These are phyloP conservation scores for Rhinella marina DNA, from an alignment of 2,797 vertebrate species.

Conservation along the genomic window DNA sequence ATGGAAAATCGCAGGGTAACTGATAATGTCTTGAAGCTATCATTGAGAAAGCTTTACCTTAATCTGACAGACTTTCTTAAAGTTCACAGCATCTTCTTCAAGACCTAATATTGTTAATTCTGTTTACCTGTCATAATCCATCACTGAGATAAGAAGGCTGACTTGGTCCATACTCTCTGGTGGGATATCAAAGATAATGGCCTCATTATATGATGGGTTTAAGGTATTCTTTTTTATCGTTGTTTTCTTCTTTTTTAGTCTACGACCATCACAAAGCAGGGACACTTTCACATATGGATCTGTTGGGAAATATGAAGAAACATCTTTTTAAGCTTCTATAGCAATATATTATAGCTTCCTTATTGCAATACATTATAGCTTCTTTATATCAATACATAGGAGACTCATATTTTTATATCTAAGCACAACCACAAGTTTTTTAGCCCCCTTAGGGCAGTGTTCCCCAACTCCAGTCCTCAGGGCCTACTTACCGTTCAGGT, in stretches of 20 bases:
- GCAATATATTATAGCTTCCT: too few species aligned
- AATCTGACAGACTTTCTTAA: background rate
- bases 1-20: too few species aligned
- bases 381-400: too few species aligned
- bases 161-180: slow-evolving; percentile 99
- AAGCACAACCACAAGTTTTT: too few species aligned
- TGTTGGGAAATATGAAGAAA: slow-evolving; percentile 65
- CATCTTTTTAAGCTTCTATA: background rate
- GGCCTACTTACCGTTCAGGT: too few species aligned
- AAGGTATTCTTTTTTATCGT: slow-evolving; percentile 98
- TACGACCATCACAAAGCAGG: slow-evolving; percentile 91
- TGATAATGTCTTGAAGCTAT: too few species aligned
- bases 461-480: too few species aligned
- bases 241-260: slow-evolving; percentile 98
- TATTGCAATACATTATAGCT: too few species aligned
- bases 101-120: background rate
- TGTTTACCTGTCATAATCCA: slow-evolving; percentile 95
- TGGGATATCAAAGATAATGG: slow-evolving; percentile 98
- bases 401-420: background rate
- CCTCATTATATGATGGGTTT: slow-evolving; percentile 97
- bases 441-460: too few species aligned
- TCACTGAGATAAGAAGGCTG: slow-evolving; percentile 95
- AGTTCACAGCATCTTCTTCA: background rate
- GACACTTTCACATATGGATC: slow-evolving; percentile 98
- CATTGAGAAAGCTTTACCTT: background rate